Conservation (phyloP, 2,797 vertebrate genomes). For the Tokudaia muenninki region DNA sequence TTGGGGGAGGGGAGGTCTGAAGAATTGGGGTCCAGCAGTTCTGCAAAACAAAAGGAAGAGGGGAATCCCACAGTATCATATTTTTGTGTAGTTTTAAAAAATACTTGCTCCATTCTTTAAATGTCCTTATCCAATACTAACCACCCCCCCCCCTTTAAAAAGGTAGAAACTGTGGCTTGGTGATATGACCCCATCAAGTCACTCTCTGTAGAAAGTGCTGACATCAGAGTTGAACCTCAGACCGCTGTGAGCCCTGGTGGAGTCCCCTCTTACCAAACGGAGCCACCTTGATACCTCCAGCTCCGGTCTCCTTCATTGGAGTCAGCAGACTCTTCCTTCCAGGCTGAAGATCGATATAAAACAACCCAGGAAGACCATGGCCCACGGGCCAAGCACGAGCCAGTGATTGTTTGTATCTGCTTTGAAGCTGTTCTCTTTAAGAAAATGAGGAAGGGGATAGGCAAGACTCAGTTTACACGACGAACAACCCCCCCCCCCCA, state of each 20-base stretch:
- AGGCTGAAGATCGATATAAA: neutral
- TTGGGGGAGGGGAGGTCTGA: neutral
- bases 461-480: conserved; percentile 41
- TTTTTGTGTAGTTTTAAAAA: neutral
- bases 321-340: neutral
- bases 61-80: neutral
- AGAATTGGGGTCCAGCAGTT: neutral
- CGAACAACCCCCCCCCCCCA: conserved; percentile 9
- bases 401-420: conserved; percentile 26
- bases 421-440: neutral
- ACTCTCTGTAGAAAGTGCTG: neutral
- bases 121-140: neutral
- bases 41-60: neutral
- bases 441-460: conserved; percentile 42
- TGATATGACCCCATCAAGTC: neutral
- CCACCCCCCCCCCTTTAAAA: neutral
- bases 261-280: neutral
- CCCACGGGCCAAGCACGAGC: neutral
- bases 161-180: neutral
- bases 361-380: neutral
- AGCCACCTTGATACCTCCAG: neutral
- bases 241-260: neutral
- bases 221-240: neutral
- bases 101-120: neutral
- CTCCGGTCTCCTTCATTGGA: neutral